Evolutionary conservation across 2,888 invertebrate species (phyloP).

Genomic region (Tipula unca): DNA sequence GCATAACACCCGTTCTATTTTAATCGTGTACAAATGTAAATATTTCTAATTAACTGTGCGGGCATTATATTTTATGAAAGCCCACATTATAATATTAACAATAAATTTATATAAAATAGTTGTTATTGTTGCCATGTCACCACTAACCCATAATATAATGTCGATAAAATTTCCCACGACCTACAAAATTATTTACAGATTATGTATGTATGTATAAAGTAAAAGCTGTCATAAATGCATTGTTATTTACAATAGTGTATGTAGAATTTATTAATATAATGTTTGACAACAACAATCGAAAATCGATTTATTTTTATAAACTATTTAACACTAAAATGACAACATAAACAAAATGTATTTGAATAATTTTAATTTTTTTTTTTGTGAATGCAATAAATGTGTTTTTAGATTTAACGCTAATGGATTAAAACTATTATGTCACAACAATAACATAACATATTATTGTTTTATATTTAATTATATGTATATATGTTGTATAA

Average conservation of each 20-base stretch:
- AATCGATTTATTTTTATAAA: neutral
- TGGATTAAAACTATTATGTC: neutral
- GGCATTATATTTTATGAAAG: no score
- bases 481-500: neutral
- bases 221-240: neutral
- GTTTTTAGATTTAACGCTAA: neutral
- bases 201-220: no score
- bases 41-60: no score
- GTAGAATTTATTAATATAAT: neutral
- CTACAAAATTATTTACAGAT: no score
- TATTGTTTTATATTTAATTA: neutral
- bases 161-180: no score
- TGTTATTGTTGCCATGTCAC: no score
- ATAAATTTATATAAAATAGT: no score
- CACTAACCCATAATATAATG: no score
- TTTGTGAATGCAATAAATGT: neutral
- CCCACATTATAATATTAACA: no score
- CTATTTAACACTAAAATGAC: neutral
- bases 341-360: neutral
- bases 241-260: no score
- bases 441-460: neutral
- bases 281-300: neutral
- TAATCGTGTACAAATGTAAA: no score
- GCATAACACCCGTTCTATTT: no score
- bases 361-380: neutral